Base-by-base conservation (phyloP, 1,140 invertebrate species). In the Kradibia gibbosae region DNA sequence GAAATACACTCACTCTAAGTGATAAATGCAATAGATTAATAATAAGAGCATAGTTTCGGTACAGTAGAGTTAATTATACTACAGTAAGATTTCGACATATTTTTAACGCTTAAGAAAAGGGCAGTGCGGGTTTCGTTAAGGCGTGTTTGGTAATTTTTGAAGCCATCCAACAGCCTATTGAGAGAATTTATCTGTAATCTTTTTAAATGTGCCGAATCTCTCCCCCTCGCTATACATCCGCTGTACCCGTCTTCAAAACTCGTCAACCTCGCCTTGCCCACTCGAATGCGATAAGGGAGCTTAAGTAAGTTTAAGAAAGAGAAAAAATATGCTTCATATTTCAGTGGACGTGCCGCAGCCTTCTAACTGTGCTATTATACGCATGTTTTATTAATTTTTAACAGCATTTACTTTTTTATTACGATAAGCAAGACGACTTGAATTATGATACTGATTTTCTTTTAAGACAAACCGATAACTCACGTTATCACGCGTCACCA, bases 321-420 rank as follows among this genome's bases (percentile, higher is more conserved):
- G 71, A 75, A 81, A 75, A 80, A 74, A 50, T 11, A n/a, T 31
- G 48, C 77, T 71, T 76, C 57, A 57, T 42, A 71, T 78, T 78
- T 78, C 77, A 71, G 25, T 60, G 45, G n/a, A 78, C 28, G 31
- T 53, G 72, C 60, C 79, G 45, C 70, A 28, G 57, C 77, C 39
- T 57, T 48, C 62, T 57, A 53, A 70, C 80, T 77, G 34, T 28
- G 57, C 57, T 48, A 75, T 75, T 81, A 75, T 42, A 81, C 55
- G 79, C 78, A 55, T 73, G 78, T 74, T 75, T 81, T 74, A 75
- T 75, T 75, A 81, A 81, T 81, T 75, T 81, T 81, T 67, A 74
- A 80, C 55, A 17, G 67, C 65, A 31, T 34, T 71, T 11, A 7
- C n/a, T 57, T 28, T 72, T 39, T 72, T 15, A 20, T 60, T 22